Conservation (phyloP, 2,888 invertebrate genomes). For the Eudemis profundana region DNA sequence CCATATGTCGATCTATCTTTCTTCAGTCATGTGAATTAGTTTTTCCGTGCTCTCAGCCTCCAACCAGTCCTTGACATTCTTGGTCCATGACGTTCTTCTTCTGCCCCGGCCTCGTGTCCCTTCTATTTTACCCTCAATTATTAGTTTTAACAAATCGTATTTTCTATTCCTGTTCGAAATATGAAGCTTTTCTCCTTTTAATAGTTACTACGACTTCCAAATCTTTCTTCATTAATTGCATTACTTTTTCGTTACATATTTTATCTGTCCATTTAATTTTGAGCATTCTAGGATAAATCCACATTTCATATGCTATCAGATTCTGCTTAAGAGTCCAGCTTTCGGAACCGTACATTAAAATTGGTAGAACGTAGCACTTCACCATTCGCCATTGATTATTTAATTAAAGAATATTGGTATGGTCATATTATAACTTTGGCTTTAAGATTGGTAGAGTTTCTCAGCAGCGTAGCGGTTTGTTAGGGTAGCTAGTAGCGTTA, state of each 20-base stretch:
- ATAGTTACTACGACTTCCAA: no score
- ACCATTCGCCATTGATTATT: not conserved
- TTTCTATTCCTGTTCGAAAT: not conserved
- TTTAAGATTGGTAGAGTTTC: no score
- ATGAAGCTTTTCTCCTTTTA: not conserved
- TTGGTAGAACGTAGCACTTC: constrained; percentile 1
- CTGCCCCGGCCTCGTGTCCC: not conserved
- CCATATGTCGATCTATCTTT: not conserved
- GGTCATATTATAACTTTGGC: no score
- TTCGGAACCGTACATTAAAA: not conserved
- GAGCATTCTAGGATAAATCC: not conserved
- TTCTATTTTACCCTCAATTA: not conserved
- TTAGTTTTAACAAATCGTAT: not conserved
- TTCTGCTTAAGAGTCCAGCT: not conserved
- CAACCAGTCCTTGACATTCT: not conserved
- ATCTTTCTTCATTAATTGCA: not conserved
- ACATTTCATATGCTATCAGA: not conserved
- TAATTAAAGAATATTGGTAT: no score
- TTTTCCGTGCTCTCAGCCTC: not conserved
- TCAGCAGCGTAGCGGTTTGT: no score
- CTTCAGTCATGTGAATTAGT: not conserved
- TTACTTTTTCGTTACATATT: not conserved
- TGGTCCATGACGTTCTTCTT: not conserved
- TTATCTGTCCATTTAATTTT: not conserved
- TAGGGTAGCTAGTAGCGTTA: no score